phyloP scores from a whole-genome alignment of 2,113 vertebrate genomes.

The Elgaria multicarinata region DNA sequence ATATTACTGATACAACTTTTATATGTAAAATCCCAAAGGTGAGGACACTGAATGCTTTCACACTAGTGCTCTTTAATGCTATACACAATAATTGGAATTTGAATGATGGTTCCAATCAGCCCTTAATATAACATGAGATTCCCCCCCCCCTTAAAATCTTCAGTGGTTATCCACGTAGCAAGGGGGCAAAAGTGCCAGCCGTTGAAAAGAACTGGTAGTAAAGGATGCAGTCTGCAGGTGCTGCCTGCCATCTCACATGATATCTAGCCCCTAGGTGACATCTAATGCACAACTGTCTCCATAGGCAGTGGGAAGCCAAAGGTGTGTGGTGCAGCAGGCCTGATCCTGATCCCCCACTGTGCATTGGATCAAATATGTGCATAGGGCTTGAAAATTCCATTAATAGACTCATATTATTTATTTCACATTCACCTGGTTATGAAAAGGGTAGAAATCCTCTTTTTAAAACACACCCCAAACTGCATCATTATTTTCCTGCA shows the following conservation, averaged over 20 bases:
- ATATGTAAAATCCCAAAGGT: not conserved
- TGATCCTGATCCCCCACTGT: too few species aligned
- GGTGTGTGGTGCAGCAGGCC: not conserved
- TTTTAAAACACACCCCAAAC: not conserved
- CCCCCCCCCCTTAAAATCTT: not conserved
- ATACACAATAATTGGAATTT: not conserved
- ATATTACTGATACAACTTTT: not conserved
- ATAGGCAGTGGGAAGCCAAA: not conserved
- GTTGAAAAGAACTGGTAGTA: not conserved
- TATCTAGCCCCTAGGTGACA: not conserved
- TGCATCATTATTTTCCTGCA: not conserved
- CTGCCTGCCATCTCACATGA: too few species aligned
- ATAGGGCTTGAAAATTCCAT: not conserved
- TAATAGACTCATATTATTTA: not conserved
- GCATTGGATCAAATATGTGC: not conserved
- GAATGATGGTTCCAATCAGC: not conserved
- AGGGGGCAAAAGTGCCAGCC: not conserved
- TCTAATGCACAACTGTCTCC: not conserved
- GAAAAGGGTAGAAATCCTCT: not conserved
- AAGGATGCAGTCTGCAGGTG: too few species aligned
- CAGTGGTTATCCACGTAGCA: not conserved
- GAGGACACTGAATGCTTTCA: not conserved
- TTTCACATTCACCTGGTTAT: not conserved
- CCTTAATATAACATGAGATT: not conserved
- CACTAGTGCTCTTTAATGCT: not conserved